phyloP scores from a whole-genome alignment of 2,797 vertebrate genomes.

The Triplophysa yarkandensis region DNA sequence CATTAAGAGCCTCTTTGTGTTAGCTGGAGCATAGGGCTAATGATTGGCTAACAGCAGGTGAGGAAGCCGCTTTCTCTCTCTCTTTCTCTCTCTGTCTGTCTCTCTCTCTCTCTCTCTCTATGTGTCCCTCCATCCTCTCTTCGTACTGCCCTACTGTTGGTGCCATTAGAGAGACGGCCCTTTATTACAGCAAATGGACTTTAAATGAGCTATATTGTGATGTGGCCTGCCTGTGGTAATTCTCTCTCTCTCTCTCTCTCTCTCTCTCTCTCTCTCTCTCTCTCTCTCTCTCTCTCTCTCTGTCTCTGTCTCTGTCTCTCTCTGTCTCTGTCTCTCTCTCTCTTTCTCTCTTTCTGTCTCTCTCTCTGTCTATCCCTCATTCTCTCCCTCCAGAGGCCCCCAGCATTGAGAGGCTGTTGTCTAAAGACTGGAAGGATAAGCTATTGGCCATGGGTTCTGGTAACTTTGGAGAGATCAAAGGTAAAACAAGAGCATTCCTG shows the following conservation, averaged over 20 bases:
- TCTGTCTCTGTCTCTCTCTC: slow-evolving; percentile 43
- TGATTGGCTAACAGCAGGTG: slow-evolving; percentile 98
- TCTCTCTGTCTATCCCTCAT: slow-evolving; percentile 60
- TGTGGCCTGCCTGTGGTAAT: slow-evolving; percentile 85
- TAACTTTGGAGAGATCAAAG: slow-evolving; percentile 99
- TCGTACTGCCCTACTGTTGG: slow-evolving; percentile 87
- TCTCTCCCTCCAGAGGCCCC: slow-evolving; percentile 86
- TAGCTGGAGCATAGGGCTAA: slow-evolving; percentile 89
- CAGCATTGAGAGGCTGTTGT: slow-evolving; percentile 98
- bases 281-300: slow-evolving; percentile 74
- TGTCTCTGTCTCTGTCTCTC: slow-evolving; percentile 71
- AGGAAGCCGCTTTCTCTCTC: slow-evolving; percentile 80
- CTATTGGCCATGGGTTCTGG: slow-evolving; percentile 99
- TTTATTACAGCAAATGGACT: slow-evolving; percentile 96
- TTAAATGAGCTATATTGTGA: slow-evolving; percentile 93
- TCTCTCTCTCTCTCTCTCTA: slow-evolving; percentile 61
- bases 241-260: slow-evolving; percentile 76
- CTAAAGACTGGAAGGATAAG: slow-evolving; percentile 99
- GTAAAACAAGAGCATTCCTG: slow-evolving; percentile 68
- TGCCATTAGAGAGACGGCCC: slow-evolving; percentile 88
- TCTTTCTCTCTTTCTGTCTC: slow-evolving; percentile 62
- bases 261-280: slow-evolving; percentile 59
- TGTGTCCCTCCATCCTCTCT: slow-evolving; percentile 64
- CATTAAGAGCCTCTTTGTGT: slow-evolving; percentile 95
- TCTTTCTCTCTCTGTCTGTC: slow-evolving; percentile 59